Evolutionary conservation across 2,113 vertebrate genomes (phyloP), one percentile per base, ranked within the genome.

Genomic region (Nyctibius bracteatus): DNA sequence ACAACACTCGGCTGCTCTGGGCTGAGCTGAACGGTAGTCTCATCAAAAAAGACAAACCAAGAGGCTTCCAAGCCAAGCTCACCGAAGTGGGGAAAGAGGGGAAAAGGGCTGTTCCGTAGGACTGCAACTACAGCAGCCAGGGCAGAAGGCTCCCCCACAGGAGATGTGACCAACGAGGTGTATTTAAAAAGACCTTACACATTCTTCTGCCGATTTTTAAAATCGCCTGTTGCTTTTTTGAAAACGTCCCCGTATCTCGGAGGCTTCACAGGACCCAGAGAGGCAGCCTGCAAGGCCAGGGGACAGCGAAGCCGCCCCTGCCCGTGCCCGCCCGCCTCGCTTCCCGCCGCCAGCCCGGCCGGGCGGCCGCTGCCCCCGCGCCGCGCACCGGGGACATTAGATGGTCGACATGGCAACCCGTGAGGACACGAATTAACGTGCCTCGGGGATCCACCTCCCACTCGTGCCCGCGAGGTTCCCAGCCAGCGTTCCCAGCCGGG

Each of bases 391-490:
- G 24, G 39, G 51, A 17, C 74, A 30, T 5, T 3, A 18, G 43
- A 30, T 20, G 9, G 7, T 20, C 23, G 41, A n/a, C 66, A 1
- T 0, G 66, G 71, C 47, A 22, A 39, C 8, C 39, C 41, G 4
- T 18, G 47, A 19, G 47, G 23, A 21, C 41, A 5, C 4, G 30
- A 39, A 39, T 1, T 13, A 15, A 30, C 57, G 77, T 1, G 7
- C 19, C 27, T 30, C 9, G 30, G 43, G 28, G 9, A 30, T 10
- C 8, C 14, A 6, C 9, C 17, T 54, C 30, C 21, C 37, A 0
- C 33, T 1, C 44, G 24, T 5, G 1, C 9, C 0, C 9, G 62
- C 1, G 54, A 16, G 24, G 49, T 17, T 33, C 7, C 30, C 58
- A 6, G 27, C 3, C 9, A 55, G 73, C 18, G 13, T 7, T 41